These are phyloP conservation scores for Sebastes iracundus DNA, from an alignment of 2,797 vertebrate genomes.

Conservation along the genomic window DNA sequence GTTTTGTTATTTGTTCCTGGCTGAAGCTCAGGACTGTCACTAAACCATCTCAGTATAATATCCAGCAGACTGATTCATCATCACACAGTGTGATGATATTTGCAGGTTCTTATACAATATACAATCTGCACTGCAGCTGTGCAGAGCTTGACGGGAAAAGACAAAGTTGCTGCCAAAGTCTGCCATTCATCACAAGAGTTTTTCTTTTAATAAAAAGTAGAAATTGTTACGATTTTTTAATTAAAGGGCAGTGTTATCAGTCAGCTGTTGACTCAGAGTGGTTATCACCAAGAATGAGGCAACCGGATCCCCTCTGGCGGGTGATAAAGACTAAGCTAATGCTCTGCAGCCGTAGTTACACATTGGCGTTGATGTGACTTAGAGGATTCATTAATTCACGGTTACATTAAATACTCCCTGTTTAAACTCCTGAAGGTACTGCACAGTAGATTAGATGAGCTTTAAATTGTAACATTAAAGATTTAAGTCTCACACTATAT, in stretches of 20 bases:
- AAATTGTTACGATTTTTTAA: constrained; percentile 14
- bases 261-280: constrained; percentile 11
- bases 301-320: not conserved
- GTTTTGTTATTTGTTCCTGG: not conserved
- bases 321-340: constrained; percentile 15
- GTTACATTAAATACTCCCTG: not conserved
- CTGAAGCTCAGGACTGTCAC: not conserved
- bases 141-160: not conserved
- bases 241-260: constrained; percentile 33
- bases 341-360: not conserved
- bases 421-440: not conserved
- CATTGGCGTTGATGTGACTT: not conserved
- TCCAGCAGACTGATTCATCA: not conserved
- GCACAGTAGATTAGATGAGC: not conserved
- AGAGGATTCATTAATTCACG: not conserved
- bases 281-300: constrained; percentile 15
- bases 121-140: not conserved
- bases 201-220: constrained; percentile 1
- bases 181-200: not conserved
- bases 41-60: not conserved
- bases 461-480: not conserved
- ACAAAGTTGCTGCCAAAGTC: not conserved
- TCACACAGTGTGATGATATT: not conserved
- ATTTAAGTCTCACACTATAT: not conserved
- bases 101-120: not conserved